phyloP scores from a whole-genome alignment of 2,113 vertebrate genomes.

The Chamaetylas fuelleborni region DNA sequence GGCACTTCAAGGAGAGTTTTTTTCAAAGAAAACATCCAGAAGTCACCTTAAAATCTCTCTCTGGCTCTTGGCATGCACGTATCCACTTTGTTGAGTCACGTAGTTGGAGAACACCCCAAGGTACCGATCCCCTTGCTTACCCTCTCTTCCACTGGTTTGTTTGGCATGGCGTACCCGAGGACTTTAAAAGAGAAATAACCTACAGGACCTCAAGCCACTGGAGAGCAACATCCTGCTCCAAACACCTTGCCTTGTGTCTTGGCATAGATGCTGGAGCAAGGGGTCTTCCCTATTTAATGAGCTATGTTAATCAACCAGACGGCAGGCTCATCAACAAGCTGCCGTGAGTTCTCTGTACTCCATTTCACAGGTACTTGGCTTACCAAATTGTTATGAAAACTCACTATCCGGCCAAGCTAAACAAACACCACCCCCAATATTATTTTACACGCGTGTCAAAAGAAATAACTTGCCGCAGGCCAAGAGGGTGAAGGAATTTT shows the following conservation, averaged over 20 bases:
- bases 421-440: constrained; percentile 44
- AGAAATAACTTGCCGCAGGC: constrained; percentile 58
- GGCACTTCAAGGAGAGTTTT: neutral
- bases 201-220: neutral
- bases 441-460: constrained; percentile 59
- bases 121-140: neutral
- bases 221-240: neutral
- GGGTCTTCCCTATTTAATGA: neutral
- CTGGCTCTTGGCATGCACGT: neutral
- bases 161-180: neutral
- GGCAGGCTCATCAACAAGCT: neutral
- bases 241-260: neutral
- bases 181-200: neutral
- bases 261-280: neutral
- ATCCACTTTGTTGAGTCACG: neutral
- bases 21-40: neutral
- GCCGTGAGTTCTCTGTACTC: neutral
- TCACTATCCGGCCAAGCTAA: constrained; percentile 46
- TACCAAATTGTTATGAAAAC: constrained; percentile 52
- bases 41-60: neutral
- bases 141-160: neutral
- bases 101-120: neutral
- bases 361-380: constrained; percentile 56
- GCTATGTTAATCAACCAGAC: neutral
- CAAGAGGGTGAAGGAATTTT: constrained; percentile 50